Base-by-base conservation (phyloP, 2,888 invertebrate species). In the Epistrophe eligans region DNA sequence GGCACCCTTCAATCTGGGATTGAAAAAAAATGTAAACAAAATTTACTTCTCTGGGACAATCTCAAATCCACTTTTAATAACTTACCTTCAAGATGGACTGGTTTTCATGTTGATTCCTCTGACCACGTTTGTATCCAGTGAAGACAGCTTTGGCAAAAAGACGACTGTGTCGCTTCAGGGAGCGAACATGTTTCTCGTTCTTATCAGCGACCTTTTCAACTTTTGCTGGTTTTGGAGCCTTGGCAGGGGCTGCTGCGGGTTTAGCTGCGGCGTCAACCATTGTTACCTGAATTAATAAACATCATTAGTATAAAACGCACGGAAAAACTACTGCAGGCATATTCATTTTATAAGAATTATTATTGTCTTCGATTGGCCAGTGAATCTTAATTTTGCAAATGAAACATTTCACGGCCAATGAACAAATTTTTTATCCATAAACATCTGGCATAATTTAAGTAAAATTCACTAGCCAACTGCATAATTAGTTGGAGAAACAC, bases 101-200 rank as follows among this genome's bases (percentile, higher is more conserved):
- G 94, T 98, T 98, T 94, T 99, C 99, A 91, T 98, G 97, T 93
- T 99, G 99, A 93, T 99, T 99, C 89, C 99, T 96, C 88, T 98
- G 95, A 89, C 99, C 99, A 90, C 99, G 96, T 93, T 98, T 99
- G 94, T 97, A 97, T 90, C 97, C 97, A 89, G 98, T 98, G 94
- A 99, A 99, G 74, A 99, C 97, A 55, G 98, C 99, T 94, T 99
- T 99, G n/a, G 98, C 98, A 92, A 99, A 99, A 66, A 99, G 94
- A 90, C 99, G 95, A 81, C 97, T 97, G 92, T 97, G 97, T 88
- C 97, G 92, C 85, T 92, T 93, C 87, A 91, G 91, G 84, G 91
- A 90, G 83, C 90, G 90, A 45, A 91, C 90, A 57, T 91, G 89
- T 89, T 92, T 92, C 19, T 90, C 90, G 72, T 90, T 79, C 90